These are phyloP conservation scores for Strix uralensis DNA, from an alignment of 2,113 vertebrate genomes.

Conservation along the genomic window DNA sequence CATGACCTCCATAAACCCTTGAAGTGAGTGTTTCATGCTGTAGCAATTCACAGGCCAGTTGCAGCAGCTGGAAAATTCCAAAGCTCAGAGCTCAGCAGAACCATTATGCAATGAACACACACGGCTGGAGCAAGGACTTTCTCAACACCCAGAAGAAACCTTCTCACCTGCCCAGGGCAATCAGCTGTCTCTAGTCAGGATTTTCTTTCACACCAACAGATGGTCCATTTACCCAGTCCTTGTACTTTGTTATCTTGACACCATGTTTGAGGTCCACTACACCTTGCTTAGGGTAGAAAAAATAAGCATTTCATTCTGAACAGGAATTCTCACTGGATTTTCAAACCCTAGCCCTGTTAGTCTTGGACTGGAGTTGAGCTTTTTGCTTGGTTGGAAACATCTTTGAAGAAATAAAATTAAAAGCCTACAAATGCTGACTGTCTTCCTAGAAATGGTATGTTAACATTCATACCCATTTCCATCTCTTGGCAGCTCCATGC, in stretches of 20 bases:
- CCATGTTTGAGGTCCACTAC: not conserved
- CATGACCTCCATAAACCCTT: not conserved
- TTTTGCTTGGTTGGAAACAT: not conserved
- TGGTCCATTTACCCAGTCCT: not conserved
- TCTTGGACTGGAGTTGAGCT: not conserved
- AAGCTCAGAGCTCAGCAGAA: not conserved
- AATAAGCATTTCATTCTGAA: not conserved
- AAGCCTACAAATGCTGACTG: not conserved
- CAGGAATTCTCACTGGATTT: not conserved
- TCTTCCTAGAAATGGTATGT: not conserved
- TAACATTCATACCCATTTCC: not conserved
- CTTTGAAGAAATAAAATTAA: not conserved
- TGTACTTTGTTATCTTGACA: not conserved
- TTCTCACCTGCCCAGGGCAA: not conserved
- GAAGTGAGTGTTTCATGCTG: not conserved
- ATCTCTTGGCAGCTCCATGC: not conserved
- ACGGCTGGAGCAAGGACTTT: not conserved
- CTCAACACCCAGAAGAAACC: not conserved
- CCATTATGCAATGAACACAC: not conserved
- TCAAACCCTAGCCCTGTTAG: too few relatives aligned
- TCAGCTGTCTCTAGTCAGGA: not conserved
- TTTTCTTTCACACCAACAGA: not conserved
- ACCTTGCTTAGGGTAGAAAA: not conserved
- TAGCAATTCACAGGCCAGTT: not conserved
- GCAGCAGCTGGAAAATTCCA: not conserved